Conservation (phyloP, 2,113 vertebrate genomes). For the Speoplatyrhinus poulsoni region DNA sequence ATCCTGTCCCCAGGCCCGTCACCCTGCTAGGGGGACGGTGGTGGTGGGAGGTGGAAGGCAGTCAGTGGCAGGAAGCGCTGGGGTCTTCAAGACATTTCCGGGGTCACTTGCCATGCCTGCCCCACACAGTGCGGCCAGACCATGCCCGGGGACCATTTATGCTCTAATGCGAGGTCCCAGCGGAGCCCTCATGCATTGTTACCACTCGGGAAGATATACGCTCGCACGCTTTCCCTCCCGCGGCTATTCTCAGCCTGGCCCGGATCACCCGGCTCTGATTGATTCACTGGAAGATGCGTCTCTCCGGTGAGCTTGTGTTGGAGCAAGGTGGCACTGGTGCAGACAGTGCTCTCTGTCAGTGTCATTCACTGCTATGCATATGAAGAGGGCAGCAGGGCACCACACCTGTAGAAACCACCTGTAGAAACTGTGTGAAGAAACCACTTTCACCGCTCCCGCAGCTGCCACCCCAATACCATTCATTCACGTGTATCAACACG, state of each 20-base stretch:
- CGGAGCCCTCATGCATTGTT: conserved; percentile 65
- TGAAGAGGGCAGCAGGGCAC: neutral
- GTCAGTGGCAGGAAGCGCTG: conserved; percentile 62
- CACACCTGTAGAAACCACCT: conserved; percentile 29
- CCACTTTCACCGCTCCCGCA: too few relatives aligned
- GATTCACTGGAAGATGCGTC: conserved; percentile 43
- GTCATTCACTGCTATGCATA: conserved; percentile 33
- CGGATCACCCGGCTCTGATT: conserved; percentile 60
- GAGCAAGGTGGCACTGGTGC: too few relatives aligned
- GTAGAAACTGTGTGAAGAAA: conserved; percentile 25
- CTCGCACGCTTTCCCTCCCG: conserved; percentile 65
- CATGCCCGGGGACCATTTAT: conserved; percentile 28
- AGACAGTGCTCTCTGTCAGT: conserved; percentile 8
- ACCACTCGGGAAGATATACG: conserved; percentile 32
- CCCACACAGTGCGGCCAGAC: conserved; percentile 29
- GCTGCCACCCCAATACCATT: conserved; percentile 1
- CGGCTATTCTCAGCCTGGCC: conserved; percentile 67
- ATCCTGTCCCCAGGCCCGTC: conserved; percentile 56
- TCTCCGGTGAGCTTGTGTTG: neutral
- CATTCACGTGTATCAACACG: conserved; percentile 19
- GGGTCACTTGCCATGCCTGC: conserved; percentile 60
- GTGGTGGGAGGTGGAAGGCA: conserved; percentile 26
- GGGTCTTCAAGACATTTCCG: conserved; percentile 67
- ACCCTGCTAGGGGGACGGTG: conserved; percentile 36
- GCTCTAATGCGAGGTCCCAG: neutral